Evolutionary conservation across 2,888 invertebrate species (phyloP), one percentile per base, ranked within the genome.

Genomic region (Hypolimnas misippus): DNA sequence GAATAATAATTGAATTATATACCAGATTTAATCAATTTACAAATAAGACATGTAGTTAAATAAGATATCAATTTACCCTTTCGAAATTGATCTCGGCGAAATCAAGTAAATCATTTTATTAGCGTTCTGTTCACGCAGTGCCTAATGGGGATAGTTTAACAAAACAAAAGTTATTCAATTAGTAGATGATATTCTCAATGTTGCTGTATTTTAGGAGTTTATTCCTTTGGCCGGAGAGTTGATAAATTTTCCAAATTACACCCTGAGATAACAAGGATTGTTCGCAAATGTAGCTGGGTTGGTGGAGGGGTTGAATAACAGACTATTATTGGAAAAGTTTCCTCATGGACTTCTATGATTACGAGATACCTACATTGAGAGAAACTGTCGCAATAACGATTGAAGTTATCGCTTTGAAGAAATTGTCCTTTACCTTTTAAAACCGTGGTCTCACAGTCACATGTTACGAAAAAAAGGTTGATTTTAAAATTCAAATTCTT

Each of bases 81-180:
- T 25, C n/a, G 35, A 38, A 38, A n/a, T 38, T 38, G n/a, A 38
- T 38, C 25, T 38, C n/a, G 12, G 4, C n/a, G 35, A 42, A 52
- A 44, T 38, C 52, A 52, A 57, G 53, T 57, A 57, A 57, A 62
- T 53, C 57, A 17, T 46, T 62, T 57, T 57, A 62, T 57, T 57
- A 62, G 44, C 52, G 52, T 52, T 46, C n/a, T n/a, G 57, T 25
- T 62, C 57, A 46, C 52, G 52, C 52, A 46, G 46, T 38, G 44
- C 29, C 51, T 33, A 56, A 46, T 46, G 44, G 46, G 44, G 52
- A 29, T 42, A 57, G 51, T 53, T 57, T 42, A 52, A 52, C 57
- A 17, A 31, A 42, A 50, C 46, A 42, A 52, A 62, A 57, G 62
- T 62, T 62, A 62, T 62, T 62, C 57, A 57, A 62, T 62, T 57